These are phyloP conservation scores for Ficedula albicollis DNA, from an alignment of 2,797 vertebrate genomes.

Conservation along the genomic window DNA sequence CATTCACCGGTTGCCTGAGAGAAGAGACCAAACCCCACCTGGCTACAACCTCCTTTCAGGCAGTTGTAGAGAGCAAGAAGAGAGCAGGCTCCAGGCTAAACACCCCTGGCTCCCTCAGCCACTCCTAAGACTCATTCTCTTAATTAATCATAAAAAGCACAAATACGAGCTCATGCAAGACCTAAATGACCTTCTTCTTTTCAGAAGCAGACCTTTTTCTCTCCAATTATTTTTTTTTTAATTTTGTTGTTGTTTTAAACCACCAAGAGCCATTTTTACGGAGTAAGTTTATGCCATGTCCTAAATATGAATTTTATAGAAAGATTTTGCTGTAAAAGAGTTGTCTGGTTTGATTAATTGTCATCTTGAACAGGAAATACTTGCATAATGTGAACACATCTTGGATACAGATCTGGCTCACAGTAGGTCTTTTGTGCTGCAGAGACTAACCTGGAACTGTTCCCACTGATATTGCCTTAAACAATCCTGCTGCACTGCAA, in stretches of 20 bases:
- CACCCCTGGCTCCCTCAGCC: not conserved
- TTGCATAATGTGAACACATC: constrained; percentile 25
- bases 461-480: constrained; percentile 7
- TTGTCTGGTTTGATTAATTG: constrained; percentile 44
- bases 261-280: not conserved
- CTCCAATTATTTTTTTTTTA: not conserved
- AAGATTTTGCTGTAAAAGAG: constrained; percentile 18
- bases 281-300: not conserved
- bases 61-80: not conserved
- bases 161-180: not conserved
- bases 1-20: not conserved
- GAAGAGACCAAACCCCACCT: rapidly evolving
- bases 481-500: not conserved
- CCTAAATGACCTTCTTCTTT: not conserved
- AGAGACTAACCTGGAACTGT: not conserved
- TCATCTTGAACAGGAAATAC: constrained; percentile 41
- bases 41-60: not conserved
- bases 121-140: not conserved
- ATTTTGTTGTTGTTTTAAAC: not conserved
- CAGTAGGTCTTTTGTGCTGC: constrained; percentile 40
- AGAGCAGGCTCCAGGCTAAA: not conserved
- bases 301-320: constrained; percentile 56
- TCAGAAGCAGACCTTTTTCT: not conserved
- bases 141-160: not conserved
- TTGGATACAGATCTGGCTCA: constrained; percentile 39